Conservation (phyloP, 2,797 vertebrate species). For the Myiotriccus ornatus region DNA sequence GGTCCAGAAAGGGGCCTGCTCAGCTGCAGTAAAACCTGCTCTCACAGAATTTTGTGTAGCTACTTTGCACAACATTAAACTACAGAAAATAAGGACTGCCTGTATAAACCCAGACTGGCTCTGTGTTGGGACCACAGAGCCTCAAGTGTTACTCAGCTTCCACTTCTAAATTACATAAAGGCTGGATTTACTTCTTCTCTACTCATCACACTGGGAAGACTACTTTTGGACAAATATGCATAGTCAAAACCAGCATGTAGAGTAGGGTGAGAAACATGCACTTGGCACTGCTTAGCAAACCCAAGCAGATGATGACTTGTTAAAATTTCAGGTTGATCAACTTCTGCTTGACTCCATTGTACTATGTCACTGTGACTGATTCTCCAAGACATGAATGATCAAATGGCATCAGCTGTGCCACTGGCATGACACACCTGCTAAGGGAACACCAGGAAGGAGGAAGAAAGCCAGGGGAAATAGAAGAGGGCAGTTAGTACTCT, state of each 20-base stretch:
- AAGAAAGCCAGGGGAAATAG: neutral
- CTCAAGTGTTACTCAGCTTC: neutral
- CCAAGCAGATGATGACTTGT: neutral
- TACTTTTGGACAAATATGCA: neutral
- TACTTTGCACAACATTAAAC: neutral
- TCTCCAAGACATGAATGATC: neutral
- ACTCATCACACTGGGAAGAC: neutral
- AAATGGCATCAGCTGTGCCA: neutral
- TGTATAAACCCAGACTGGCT: neutral
- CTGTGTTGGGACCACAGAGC: neutral
- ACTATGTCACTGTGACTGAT: neutral
- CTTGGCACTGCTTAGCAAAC: neutral
- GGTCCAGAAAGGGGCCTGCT: neutral
- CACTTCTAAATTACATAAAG: neutral
- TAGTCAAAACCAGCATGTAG: neutral
- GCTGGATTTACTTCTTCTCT: neutral
- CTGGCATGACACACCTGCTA: neutral
- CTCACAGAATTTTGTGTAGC: rapidly evolving
- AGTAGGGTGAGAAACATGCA: neutral
- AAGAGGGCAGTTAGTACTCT: neutral
- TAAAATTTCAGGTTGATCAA: neutral
- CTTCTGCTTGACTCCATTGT: neutral
- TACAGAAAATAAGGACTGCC: neutral
- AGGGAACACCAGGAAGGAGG: neutral
- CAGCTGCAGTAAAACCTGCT: neutral